Evolutionary conservation across 2,797 vertebrate species (phyloP).

Genomic region (Melanotaenia pygmaea): DNA sequence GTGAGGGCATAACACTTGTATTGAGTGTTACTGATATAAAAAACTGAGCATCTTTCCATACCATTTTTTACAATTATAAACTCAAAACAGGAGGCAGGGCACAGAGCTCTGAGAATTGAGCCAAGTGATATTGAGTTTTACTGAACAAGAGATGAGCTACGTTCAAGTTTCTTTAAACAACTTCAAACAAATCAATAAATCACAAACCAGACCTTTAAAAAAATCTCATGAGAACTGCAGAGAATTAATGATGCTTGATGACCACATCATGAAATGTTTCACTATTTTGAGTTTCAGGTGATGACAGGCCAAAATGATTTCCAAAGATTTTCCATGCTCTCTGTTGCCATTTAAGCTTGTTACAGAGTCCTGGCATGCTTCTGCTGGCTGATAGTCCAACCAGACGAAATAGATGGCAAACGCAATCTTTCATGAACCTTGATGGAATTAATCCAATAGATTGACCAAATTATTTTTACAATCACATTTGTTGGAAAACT

Average conservation of each 20-base stretch:
- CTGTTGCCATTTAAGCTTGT: constrained; percentile 19
- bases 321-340: constrained; percentile 23
- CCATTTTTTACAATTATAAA: constrained; percentile 33
- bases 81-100: constrained; percentile 28
- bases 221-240: background rate
- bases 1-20: constrained; percentile 22
- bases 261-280: background rate
- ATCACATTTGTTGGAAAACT: background rate
- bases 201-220: background rate
- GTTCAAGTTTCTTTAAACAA: constrained; percentile 28
- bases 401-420: background rate
- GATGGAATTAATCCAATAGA: background rate
- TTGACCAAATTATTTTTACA: background rate
- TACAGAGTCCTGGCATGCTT: constrained; percentile 10
- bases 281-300: constrained; percentile 10
- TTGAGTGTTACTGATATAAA: constrained; percentile 31
- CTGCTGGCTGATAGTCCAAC: constrained; percentile 31
- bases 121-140: constrained; percentile 34
- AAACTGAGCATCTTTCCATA: constrained; percentile 29
- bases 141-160: constrained; percentile 28
- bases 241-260: constrained; percentile 10
- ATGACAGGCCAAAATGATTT: constrained; percentile 34
- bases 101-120: constrained; percentile 14
- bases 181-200: constrained; percentile 2
- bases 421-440: background rate